Percentiles rank a stretch among this genome's conserved stretches.
These are phyloP conservation scores for Atrichornis clamosus DNA, from an alignment of 2,113 vertebrate species.

Conservation along the genomic window DNA sequence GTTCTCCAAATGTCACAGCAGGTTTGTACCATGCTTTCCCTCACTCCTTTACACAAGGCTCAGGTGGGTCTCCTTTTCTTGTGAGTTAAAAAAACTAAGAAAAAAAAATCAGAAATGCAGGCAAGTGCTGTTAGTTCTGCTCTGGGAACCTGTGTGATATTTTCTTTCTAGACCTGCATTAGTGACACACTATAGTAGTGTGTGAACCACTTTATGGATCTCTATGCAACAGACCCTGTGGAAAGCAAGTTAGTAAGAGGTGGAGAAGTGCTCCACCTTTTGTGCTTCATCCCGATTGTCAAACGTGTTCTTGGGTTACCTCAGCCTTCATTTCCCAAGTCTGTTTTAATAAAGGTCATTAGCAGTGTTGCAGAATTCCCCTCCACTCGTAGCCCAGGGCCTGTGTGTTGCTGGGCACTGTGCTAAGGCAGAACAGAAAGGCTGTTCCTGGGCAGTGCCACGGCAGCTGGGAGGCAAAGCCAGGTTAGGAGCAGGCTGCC, in stretches of 20 bases:
- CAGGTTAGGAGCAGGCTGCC: background rate
- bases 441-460: background rate
- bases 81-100: background rate
- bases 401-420: background rate
- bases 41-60: background rate
- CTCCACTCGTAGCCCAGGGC: background rate
- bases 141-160: background rate
- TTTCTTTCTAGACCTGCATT: background rate
- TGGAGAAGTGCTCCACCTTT: background rate
- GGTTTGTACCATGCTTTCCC: background rate
- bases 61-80: slow-evolving; percentile 22
- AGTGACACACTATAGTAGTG: background rate
- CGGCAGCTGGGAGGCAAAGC: background rate
- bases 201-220: background rate
- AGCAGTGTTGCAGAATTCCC: background rate
- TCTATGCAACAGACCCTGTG: background rate
- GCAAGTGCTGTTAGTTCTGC: background rate
- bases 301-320: background rate
- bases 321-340: background rate
- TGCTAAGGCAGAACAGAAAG: background rate
- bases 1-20: slow-evolving; percentile 28
- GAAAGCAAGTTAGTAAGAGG: background rate
- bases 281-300: background rate
- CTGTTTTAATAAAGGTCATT: background rate
- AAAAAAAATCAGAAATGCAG: background rate